Evolutionary conservation across 2,113 vertebrate genomes (phyloP), one percentile per base, ranked within the genome.

Genomic region (Buteo buteo): DNA sequence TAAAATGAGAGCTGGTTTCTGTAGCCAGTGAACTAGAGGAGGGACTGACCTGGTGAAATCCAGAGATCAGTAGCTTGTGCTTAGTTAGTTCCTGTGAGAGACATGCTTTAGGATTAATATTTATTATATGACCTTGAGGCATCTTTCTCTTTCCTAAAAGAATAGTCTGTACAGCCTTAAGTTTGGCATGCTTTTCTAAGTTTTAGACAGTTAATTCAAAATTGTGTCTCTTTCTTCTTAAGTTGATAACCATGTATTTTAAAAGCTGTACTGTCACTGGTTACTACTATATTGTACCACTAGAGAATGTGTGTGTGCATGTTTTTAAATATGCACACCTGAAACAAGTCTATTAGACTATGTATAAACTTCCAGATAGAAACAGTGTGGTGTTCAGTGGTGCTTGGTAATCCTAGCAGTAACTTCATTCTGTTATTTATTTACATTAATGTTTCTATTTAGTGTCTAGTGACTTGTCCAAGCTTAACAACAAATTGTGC

Each of bases 1-100:
- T 90, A 78, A 88, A 94, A 59, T 57, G 16, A 40, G 13, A 86
- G 19, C 47, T 87, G 14, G 10, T 93, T 94, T 92, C 55, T 96
- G 31, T 74, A 73, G 62, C 31, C 8, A 57, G 0, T 57, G 54
- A 95, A 49, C 61, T 72, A 10, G 54, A 82, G 42, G 34, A 94
- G 14, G 17, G 66, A 65, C 25, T 76, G 31, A 73, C 7, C 5
- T 87, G 65, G 29, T 72, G 36, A 92, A 70, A 83, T 66, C 5
- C 13, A 65, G 44, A 57, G 18, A 64, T 64, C 28, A 52, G 40
- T 52, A 38, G 32, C 55, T 86, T 66, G 36, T 86, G 57, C 14
- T 6, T 71, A 2, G 16, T 81, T 78, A 64, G 7, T 11, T 58
- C 15, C 44, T 82, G 21, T 3, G 6, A 47, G 42, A 89, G n/a